Conservation (phyloP, 35 echinoderm and acorn worm genomes). For the Ptychodera flava region DNA sequence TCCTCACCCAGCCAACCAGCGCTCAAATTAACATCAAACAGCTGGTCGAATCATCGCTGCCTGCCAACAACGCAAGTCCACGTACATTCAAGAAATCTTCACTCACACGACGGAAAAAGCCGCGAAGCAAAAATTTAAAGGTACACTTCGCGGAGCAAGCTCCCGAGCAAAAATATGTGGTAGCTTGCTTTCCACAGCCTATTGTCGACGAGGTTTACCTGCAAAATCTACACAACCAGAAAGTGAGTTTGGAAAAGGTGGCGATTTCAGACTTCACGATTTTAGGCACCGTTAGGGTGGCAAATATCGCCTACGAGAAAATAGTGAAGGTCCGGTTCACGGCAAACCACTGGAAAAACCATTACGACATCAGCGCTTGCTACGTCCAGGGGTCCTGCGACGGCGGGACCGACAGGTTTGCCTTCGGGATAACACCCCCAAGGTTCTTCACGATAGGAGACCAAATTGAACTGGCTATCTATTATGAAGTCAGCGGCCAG, state of each 20-base stretch:
- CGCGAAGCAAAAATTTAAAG: not conserved
- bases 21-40: not conserved
- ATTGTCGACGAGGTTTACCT: not conserved
- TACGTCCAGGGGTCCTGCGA: not conserved
- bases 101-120: not conserved
- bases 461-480: not conserved
- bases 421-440: not conserved
- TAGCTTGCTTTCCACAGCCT: not conserved
- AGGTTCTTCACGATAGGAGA: not conserved
- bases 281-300: not conserved
- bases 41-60: not conserved
- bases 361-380: not conserved
- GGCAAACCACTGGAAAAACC: not conserved
- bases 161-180: not conserved
- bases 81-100: not conserved
- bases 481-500: not conserved
- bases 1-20: not conserved
- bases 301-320: not conserved
- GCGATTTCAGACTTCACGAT: not conserved
- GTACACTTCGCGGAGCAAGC: not conserved
- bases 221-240: not conserved
- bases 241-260: not conserved
- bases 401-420: not conserved
- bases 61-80: not conserved
- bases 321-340: not conserved